Conservation (phyloP, 2,113 vertebrate species). For the Camelus dromedarius region DNA sequence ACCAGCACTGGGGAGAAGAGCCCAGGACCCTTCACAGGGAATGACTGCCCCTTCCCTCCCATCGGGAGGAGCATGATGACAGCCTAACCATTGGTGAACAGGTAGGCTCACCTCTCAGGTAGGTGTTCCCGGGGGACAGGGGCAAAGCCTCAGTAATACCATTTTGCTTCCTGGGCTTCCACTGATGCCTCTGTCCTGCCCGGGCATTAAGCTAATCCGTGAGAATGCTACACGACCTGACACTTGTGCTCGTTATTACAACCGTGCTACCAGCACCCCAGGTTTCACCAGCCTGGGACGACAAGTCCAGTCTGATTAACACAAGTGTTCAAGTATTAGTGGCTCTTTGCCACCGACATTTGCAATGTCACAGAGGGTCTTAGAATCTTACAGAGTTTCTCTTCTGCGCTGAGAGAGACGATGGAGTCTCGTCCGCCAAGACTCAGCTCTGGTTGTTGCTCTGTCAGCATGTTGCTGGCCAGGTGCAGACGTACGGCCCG, state of each 20-base stretch:
- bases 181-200: neutral
- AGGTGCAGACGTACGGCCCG: accelerated
- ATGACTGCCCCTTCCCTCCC: neutral
- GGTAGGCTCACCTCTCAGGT: neutral
- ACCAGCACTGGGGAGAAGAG: neutral
- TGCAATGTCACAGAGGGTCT: neutral
- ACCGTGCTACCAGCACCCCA: accelerated
- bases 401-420: neutral
- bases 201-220: neutral
- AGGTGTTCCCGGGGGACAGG: neutral
- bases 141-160: accelerated
- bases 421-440: neutral
- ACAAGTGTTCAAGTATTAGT: neutral
- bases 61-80: accelerated
- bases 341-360: neutral
- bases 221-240: accelerated
- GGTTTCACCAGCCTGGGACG: neutral
- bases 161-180: neutral
- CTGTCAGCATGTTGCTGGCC: neutral
- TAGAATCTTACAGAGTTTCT: neutral
- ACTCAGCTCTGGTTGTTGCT: neutral
- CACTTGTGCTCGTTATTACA: neutral
- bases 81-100: accelerated
- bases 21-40: neutral
- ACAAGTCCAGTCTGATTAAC: neutral